A percentile compares a stretch with the other conserved stretches of the same genome.
phyloP scores from a whole-genome alignment of 2,113 vertebrate species.

The Coregonus clupeaformis region DNA sequence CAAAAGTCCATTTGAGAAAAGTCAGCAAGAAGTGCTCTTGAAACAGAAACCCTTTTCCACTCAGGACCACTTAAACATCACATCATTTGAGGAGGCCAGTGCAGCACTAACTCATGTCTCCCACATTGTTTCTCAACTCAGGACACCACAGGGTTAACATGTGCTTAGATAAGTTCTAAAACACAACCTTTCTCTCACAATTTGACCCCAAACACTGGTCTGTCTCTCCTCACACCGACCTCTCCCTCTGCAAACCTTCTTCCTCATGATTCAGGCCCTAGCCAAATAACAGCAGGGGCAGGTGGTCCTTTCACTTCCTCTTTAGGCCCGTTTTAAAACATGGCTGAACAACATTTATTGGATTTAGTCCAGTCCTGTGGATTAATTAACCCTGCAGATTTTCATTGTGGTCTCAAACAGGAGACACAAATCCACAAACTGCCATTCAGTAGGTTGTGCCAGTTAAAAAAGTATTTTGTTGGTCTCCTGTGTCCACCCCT shows the following conservation, averaged over 20 bases:
- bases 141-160: constrained; percentile 47
- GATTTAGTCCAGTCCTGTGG: constrained; percentile 43
- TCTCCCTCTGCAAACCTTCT: constrained; percentile 79
- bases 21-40: constrained; percentile 41
- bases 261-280: constrained; percentile 75
- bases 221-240: constrained; percentile 80
- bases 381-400: too few relatives aligned
- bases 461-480: constrained; percentile 29
- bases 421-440: constrained; percentile 45
- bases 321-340: too few relatives aligned
- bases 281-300: constrained; percentile 44
- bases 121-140: constrained; percentile 16
- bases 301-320: too few relatives aligned
- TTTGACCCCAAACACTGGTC: constrained; percentile 71
- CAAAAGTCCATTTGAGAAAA: constrained; percentile 49
- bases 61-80: constrained; percentile 43
- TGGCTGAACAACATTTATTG: constrained; percentile 35
- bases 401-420: constrained; percentile 48
- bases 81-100: constrained; percentile 36
- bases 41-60: constrained; percentile 43
- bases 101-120: constrained; percentile 27
- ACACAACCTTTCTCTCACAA: constrained; percentile 29
- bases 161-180: constrained; percentile 41
- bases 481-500: constrained; percentile 43
- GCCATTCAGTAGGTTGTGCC: constrained; percentile 41